Percentiles rank a stretch among this genome's conserved stretches.
Evolutionary conservation across 2,113 vertebrate species (phyloP).

Genomic region (Brachionichthys hirsutus): DNA sequence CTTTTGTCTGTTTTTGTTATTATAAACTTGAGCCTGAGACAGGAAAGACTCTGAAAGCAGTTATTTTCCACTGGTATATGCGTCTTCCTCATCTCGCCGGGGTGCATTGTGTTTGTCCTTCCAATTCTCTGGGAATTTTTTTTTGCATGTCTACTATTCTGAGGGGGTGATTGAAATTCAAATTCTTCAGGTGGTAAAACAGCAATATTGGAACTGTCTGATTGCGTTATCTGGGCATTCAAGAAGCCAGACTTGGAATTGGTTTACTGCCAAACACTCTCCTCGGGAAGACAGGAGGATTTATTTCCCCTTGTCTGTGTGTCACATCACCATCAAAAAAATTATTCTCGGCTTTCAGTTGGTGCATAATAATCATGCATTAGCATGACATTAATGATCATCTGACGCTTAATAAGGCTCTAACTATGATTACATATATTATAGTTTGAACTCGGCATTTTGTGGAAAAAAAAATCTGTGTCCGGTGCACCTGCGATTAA

Average conservation of each 20-base stretch:
- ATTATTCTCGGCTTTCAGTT: constrained; percentile 73
- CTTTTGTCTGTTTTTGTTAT: constrained; percentile 55
- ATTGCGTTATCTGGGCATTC: constrained; percentile 75
- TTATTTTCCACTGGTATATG: constrained; percentile 62
- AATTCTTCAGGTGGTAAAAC: constrained; percentile 76
- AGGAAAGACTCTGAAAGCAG: constrained; percentile 39
- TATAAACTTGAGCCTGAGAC: constrained; percentile 57
- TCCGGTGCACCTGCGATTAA: no score
- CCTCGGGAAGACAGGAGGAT: constrained; percentile 75
- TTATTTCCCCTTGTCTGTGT: constrained; percentile 79
- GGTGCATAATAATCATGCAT: constrained; percentile 76
- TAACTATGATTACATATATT: constrained; percentile 68
- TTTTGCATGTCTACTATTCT: constrained; percentile 66
- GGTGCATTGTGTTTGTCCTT: constrained; percentile 67
- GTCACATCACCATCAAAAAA: constrained; percentile 78
- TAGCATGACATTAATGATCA: constrained; percentile 71
- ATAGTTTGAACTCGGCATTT: no score
- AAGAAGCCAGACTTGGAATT: constrained; percentile 74
- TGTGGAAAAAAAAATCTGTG: no score
- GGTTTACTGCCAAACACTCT: constrained; percentile 76
- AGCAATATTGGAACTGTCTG: constrained; percentile 76
- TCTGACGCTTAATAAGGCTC: constrained; percentile 65
- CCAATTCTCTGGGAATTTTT: constrained; percentile 61
- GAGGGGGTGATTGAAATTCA: constrained; percentile 72
- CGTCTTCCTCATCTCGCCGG: constrained; percentile 62